Conservation (phyloP, 1,140 invertebrate genomes). For the Macrobrachium nipponense region DNA sequence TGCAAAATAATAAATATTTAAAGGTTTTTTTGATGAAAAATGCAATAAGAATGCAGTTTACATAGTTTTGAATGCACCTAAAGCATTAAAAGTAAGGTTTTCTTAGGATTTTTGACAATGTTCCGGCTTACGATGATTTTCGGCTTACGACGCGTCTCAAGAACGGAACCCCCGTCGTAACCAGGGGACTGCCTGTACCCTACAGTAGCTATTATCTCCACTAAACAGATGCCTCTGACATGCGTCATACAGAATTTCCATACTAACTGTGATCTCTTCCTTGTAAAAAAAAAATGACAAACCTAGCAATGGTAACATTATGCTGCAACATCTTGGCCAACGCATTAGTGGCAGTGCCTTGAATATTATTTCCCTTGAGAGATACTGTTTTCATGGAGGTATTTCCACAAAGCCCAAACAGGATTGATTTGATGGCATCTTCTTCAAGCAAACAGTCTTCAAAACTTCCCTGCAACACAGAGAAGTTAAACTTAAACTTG, state of each 20-base stretch:
- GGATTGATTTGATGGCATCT: constrained; percentile 47
- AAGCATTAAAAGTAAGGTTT: too few relatives aligned
- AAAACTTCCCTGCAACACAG: constrained; percentile 39
- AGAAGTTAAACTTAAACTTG: background rate
- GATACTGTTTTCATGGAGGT: constrained; percentile 38
- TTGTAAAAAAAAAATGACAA: background rate
- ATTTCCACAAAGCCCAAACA: constrained; percentile 49
- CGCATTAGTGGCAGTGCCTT: constrained; percentile 30
- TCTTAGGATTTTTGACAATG: too few relatives aligned
- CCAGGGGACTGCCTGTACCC: too few relatives aligned
- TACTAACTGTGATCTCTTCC: background rate
- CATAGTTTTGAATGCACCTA: too few relatives aligned
- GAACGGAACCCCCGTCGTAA: too few relatives aligned
- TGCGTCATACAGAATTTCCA: background rate
- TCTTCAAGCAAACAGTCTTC: constrained; percentile 47
- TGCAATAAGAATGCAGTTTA: too few relatives aligned
- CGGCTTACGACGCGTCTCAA: too few relatives aligned
- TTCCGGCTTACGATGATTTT: too few relatives aligned
- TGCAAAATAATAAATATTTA: too few relatives aligned
- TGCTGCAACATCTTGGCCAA: constrained; percentile 45
- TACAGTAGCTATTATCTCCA: background rate
- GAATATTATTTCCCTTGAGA: constrained; percentile 46
- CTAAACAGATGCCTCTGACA: background rate
- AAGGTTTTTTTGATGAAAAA: too few relatives aligned
- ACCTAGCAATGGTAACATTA: constrained; percentile 40